Conservation (phyloP, 2,888 invertebrate species). For the Oscheius myriophilus region DNA sequence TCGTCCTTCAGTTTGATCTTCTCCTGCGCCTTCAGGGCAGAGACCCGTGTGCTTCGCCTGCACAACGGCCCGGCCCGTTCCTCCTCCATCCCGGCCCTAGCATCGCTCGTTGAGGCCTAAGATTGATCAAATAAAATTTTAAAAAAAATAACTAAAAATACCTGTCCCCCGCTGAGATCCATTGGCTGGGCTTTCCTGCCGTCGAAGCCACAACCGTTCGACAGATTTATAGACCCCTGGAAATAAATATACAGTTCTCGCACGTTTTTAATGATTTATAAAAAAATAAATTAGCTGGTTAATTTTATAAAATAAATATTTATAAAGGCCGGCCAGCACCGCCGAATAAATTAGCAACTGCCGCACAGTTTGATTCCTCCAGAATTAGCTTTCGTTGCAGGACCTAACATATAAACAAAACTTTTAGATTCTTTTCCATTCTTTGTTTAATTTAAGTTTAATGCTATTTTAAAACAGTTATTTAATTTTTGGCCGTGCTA, state of each 20-base stretch:
- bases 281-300: no score
- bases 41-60: conserved; percentile 63
- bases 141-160: conserved; percentile 1
- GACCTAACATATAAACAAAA: no score
- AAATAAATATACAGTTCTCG: background rate
- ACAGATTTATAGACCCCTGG: conserved; percentile 17
- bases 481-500: background rate
- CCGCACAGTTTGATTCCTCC: no score
- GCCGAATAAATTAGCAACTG: no score
- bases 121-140: background rate
- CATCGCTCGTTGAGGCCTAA: background rate
- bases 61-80: conserved; percentile 41
- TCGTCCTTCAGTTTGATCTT: conserved; percentile 64
- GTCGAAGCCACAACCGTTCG: conserved; percentile 30
- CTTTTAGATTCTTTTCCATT: no score
- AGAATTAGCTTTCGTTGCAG: no score
- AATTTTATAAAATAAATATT: no score
- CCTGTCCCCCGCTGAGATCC: conserved; percentile 27
- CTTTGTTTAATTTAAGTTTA: no score
- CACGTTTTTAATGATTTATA: no score
- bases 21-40: conserved; percentile 67
- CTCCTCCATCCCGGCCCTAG: background rate
- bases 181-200: conserved; percentile 24
- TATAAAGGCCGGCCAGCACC: no score
- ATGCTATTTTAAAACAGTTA: no score